Conservation (phyloP, 2,797 vertebrate genomes). For the Thalassophryne amazonica region DNA sequence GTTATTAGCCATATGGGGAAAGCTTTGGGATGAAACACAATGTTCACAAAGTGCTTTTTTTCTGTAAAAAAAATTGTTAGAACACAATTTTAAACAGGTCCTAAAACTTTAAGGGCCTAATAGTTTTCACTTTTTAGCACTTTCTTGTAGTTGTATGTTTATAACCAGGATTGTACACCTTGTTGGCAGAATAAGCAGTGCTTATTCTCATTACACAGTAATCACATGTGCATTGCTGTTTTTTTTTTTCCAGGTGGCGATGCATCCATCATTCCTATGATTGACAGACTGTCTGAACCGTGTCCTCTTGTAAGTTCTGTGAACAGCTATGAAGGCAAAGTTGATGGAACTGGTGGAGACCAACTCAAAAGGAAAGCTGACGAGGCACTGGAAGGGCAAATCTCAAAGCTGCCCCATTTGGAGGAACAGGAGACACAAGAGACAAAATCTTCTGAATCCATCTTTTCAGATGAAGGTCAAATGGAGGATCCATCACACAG, state of each 20-base stretch:
- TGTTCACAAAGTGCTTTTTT: too few species aligned
- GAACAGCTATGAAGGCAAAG: neutral
- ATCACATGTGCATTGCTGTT: too few species aligned
- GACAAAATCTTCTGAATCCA: neutral
- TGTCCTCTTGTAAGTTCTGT: conserved; percentile 49
- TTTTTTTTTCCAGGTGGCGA: conserved; percentile 96
- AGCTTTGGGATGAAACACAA: too few species aligned
- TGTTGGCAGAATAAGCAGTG: neutral
- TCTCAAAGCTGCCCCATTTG: conserved; percentile 2
- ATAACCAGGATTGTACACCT: too few species aligned
- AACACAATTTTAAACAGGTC: too few species aligned
- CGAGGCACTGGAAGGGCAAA: neutral
- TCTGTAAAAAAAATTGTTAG: too few species aligned
- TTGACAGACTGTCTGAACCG: conserved; percentile 67
- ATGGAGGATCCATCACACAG: neutral
- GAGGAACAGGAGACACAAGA: neutral
- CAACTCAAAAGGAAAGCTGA: conserved; percentile 68
- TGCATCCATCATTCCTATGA: conserved; percentile 90
- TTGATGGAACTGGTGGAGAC: neutral
- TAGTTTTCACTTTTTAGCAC: too few species aligned
- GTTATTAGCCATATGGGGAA: too few species aligned
- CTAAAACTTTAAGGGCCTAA: too few species aligned
- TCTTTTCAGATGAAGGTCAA: neutral
- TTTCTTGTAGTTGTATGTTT: too few species aligned
- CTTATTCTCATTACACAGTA: neutral